Evolutionary conservation across 2,113 vertebrate genomes (phyloP), one percentile per base, ranked within the genome.

Genomic region (Xenus cinereus): DNA sequence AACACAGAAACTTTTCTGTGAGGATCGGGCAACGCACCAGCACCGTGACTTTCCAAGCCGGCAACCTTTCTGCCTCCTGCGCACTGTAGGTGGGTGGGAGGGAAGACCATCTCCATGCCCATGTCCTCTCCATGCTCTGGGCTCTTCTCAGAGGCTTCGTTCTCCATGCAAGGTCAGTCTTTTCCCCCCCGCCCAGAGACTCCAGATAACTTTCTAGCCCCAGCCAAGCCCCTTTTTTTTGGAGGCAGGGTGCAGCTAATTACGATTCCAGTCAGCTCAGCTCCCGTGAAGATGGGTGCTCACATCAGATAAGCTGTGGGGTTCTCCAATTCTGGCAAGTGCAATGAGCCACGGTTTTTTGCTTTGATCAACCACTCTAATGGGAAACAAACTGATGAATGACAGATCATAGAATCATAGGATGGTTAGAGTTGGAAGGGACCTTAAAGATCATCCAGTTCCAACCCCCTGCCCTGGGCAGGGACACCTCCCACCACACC

Each of bases 91-190:
- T 1, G 3, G 41, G 11, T 21, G 3, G 7, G 37, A 50, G 14
- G 24, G 71, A 92, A 43, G 56, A 23, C 24, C 2, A 1, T 10
- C 10, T 9, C 11, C 0, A 1, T 39, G 67, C 41, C 67, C 48
- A n/a, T 1, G 0, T 0, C 6, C 2, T 5, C 5, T 22, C 51
- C 60, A 35, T 79, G 62, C 63, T 51, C n/a, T 4, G 13, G 57
- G 72, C 28, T 43, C 57, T 95, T 90, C 48, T 35, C 23, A 27
- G 56, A 77, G 45, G 26, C 37, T 69, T 28, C 7, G 0, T 22
- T 89, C 16, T 35, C 45, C 35, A 9, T 0, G 0, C 20, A 82
- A 35, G 27, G 23, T 18, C 35, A n/a, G 78, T 11, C 28, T 74
- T 77, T 76, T 17, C 13, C 21, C 23, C 26, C 11, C 10, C n/a